A percentile compares a stretch with the other conserved stretches of the same genome.
phyloP scores from a whole-genome alignment of 2,113 vertebrate species.

The Turnix velox region DNA sequence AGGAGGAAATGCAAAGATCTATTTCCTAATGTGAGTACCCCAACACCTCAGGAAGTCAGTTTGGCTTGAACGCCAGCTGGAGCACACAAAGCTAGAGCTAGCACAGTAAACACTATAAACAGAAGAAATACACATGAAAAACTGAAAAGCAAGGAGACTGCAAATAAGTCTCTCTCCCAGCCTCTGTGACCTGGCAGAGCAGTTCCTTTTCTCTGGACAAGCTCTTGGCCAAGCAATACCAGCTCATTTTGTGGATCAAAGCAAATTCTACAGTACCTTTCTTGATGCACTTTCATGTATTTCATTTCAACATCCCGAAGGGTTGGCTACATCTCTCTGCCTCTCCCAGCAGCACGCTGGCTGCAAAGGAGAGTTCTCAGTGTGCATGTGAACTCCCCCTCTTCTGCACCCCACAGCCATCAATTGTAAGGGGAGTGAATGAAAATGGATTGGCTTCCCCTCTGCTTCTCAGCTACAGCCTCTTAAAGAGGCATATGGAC shows the following conservation, averaged over 20 bases:
- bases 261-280: background rate
- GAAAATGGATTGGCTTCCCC: background rate
- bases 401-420: background rate
- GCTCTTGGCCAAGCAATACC: background rate
- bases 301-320: background rate
- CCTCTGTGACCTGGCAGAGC: background rate
- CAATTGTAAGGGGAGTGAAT: background rate
- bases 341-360: rapidly evolving
- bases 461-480: background rate
- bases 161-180: background rate
- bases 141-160: background rate
- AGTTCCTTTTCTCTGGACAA: background rate
- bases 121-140: background rate
- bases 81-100: too few species aligned
- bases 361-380: background rate
- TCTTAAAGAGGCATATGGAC: background rate
- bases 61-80: background rate
- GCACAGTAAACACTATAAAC: background rate
- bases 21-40: background rate
- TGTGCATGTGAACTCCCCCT: rapidly evolving
- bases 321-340: background rate
- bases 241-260: background rate
- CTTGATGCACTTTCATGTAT: background rate
- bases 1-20: background rate
- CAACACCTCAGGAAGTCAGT: background rate